Conservation (phyloP, 2,113 vertebrate species). For the Bos indicus region DNA sequence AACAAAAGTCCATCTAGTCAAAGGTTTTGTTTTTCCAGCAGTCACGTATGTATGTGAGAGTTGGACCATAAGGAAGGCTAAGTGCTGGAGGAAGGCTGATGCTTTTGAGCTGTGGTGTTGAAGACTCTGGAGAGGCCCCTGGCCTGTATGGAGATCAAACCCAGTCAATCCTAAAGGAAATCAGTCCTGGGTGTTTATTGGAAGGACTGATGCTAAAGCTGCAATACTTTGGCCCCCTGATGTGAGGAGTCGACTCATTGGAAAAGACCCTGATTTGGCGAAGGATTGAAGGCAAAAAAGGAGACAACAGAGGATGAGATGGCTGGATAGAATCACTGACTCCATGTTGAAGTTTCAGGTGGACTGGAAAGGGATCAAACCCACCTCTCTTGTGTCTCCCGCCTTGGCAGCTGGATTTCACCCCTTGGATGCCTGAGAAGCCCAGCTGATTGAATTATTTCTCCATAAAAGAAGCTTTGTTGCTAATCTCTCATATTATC, state of each 20-base stretch:
- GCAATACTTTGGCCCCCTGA: not conserved
- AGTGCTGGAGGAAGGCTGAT: accelerated
- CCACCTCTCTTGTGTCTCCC: accelerated
- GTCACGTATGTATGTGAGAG: not conserved
- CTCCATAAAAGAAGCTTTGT: not conserved
- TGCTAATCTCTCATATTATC: not conserved
- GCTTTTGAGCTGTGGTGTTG: not conserved
- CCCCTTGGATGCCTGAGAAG: not conserved
- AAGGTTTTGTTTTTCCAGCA: not conserved
- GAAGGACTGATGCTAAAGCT: not conserved
- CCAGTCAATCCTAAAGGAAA: not conserved
- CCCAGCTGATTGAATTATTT: not conserved
- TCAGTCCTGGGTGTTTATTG: not conserved
- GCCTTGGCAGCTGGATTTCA: not conserved
- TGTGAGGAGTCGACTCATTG: not conserved
- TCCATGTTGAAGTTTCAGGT: accelerated
- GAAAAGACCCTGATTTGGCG: not conserved
- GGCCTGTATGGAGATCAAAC: not conserved
- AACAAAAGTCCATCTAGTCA: accelerated
- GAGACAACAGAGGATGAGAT: not conserved
- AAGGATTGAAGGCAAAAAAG: not conserved
- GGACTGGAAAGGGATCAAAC: not conserved
- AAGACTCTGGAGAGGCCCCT: not conserved
- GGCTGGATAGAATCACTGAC: not conserved
- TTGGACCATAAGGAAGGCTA: not conserved